These are phyloP conservation scores for Carcina quercana DNA, from an alignment of 2,888 invertebrate genomes.

Conservation along the genomic window DNA sequence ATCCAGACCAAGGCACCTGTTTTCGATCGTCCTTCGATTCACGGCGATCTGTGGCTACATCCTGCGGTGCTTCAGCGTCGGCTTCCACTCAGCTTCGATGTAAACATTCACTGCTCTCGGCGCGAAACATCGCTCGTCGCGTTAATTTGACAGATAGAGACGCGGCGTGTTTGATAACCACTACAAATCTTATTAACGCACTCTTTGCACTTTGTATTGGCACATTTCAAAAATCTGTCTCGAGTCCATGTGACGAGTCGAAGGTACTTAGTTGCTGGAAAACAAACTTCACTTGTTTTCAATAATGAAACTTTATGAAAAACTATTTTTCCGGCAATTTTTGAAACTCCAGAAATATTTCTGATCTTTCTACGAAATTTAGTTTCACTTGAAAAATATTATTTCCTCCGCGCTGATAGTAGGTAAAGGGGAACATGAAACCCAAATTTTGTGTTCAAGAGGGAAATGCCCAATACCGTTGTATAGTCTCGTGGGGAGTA, in stretches of 20 bases:
- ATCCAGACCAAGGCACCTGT: slow-evolving; percentile 11
- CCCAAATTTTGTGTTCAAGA: slow-evolving; percentile 70
- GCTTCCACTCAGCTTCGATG: slow-evolving; percentile 43
- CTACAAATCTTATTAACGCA: slow-evolving; percentile 20
- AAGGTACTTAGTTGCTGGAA: slow-evolving; percentile 25
- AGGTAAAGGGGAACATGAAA: slow-evolving; percentile 59
- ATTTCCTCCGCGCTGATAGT: slow-evolving; percentile 44
- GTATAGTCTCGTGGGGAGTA: slow-evolving; percentile 76
- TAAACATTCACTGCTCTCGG: slow-evolving; percentile 47
- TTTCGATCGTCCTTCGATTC: slow-evolving; percentile 10
- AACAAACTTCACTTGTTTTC: slow-evolving; percentile 40
- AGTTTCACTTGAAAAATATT: slow-evolving; percentile 26
- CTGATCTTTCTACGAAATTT: slow-evolving; percentile 16
- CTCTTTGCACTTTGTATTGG: slow-evolving; percentile 24
- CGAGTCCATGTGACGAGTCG: slow-evolving; percentile 36
- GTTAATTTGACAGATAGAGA: slow-evolving; percentile 50
- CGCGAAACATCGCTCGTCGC: slow-evolving; percentile 35
- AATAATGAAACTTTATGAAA: slow-evolving; percentile 38
- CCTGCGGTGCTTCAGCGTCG: slow-evolving; percentile 33
- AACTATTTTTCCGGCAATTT: slow-evolving; percentile 40
- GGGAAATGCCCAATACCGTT: slow-evolving; percentile 75
- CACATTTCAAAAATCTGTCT: slow-evolving; percentile 21
- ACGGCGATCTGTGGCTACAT: slow-evolving; percentile 44
- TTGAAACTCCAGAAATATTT: slow-evolving; percentile 15
- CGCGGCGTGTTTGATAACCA: slow-evolving; percentile 21